phyloP scores from a whole-genome alignment of 2,888 invertebrate species.

The Synergus umbraculus region DNA sequence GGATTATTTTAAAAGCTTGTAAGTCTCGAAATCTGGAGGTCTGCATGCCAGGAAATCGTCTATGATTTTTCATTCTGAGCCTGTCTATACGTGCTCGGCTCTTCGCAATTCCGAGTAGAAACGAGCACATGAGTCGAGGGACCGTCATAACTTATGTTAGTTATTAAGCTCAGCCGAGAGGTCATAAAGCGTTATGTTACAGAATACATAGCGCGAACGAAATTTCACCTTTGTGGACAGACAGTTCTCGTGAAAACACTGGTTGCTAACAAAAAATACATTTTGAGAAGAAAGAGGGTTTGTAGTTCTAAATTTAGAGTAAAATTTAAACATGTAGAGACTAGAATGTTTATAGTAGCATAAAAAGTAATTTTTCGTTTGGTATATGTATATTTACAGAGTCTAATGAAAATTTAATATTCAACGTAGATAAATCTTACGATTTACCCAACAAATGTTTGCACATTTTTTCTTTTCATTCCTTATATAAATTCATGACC shows the following conservation, averaged over 20 bases:
- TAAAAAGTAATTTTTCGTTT: too few relatives aligned
- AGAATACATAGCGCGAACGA: conserved; percentile 17
- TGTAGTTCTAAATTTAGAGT: not conserved
- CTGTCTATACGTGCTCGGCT: conserved; percentile 16
- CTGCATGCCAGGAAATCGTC: not conserved
- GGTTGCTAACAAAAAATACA: not conserved
- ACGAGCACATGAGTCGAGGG: conserved; percentile 36
- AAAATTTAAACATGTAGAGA: not conserved
- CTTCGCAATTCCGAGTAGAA: conserved; percentile 29
- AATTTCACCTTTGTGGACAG: conserved; percentile 13
- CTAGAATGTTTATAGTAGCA: not conserved
- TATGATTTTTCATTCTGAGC: not conserved
- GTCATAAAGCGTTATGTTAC: conserved; percentile 31
- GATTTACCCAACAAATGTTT: too few relatives aligned
- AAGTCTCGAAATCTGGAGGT: not conserved
- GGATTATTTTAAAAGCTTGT: not conserved
- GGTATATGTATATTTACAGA: too few relatives aligned
- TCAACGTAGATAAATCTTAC: too few relatives aligned
- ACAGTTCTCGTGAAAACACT: not conserved
- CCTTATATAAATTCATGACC: too few relatives aligned
- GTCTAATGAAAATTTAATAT: too few relatives aligned
- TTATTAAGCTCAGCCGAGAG: conserved; percentile 22
- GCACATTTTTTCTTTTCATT: too few relatives aligned
- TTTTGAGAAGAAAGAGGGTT: not conserved
- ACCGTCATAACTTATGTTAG: conserved; percentile 31